Conservation (phyloP, 2,797 vertebrate species). For the Balearica regulorum region DNA sequence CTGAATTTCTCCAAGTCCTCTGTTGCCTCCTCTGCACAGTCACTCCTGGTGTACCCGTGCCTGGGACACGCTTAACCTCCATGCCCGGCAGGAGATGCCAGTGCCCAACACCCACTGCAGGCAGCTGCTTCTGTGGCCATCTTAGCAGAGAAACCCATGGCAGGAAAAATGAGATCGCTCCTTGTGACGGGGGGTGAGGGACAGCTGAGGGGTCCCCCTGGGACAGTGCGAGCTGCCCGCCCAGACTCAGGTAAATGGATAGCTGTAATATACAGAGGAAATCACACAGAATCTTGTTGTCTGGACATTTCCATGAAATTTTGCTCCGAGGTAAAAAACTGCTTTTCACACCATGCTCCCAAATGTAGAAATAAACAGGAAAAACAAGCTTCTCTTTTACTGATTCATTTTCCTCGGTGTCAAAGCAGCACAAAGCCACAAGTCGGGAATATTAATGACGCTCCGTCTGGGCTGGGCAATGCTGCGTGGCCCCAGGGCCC, state of each 20-base stretch:
- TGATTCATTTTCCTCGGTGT: neutral
- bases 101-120: rapidly evolving
- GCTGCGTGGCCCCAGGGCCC: neutral
- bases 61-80: neutral
- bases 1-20: neutral
- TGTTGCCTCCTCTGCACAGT: rapidly evolving
- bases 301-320: neutral
- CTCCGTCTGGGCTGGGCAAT: neutral
- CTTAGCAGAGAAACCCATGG: neutral
- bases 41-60: neutral
- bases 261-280: neutral
- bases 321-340: neutral
- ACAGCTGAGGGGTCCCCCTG: rapidly evolving
- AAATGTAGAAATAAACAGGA: slow-evolving; percentile 6
- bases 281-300: neutral
- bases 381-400: neutral
- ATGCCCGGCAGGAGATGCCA: rapidly evolving
- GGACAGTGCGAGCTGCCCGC: neutral
- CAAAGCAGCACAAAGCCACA: neutral
- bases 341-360: neutral
- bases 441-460: neutral
- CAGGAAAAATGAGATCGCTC: neutral
- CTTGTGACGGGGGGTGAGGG: neutral
- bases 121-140: neutral
- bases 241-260: neutral